phyloP scores from a whole-genome alignment of 2,888 invertebrate species.

The Ceratothoa steindachneri region DNA sequence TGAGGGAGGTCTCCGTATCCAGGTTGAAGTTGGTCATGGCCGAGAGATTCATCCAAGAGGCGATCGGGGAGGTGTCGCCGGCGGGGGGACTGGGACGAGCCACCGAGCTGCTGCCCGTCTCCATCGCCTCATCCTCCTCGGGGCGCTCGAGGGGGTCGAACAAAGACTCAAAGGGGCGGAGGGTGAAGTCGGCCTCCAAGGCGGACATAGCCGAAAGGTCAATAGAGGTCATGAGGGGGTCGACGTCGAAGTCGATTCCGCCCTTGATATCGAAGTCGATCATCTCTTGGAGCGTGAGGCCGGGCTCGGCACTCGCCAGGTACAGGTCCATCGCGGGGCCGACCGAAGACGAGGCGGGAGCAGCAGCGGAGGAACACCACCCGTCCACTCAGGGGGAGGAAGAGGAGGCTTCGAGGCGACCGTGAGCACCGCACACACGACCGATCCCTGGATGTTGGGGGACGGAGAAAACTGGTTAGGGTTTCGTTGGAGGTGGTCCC shows the following conservation, averaged over 20 bases:
- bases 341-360: not conserved
- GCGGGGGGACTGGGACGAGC: not conserved
- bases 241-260: constrained; percentile 50
- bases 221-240: constrained; percentile 53
- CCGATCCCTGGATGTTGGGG: no score
- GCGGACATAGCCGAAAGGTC: constrained; percentile 31
- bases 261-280: constrained; percentile 78
- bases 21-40: constrained; percentile 57
- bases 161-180: constrained; percentile 53
- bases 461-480: no score
- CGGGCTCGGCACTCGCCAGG: constrained; percentile 43
- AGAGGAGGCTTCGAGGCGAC: no score
- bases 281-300: constrained; percentile 70
- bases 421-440: no score
- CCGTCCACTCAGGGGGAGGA: no score
- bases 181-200: constrained; percentile 37
- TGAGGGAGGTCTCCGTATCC: constrained; percentile 67
- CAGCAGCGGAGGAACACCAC: no score
- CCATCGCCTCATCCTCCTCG: constrained; percentile 57
- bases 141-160: constrained; percentile 64
- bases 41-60: constrained; percentile 43
- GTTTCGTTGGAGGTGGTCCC: no score
- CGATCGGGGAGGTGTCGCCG: not conserved
- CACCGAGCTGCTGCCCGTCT: not conserved
- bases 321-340: constrained; percentile 37